These are phyloP conservation scores for Homarus gammarus DNA, from an alignment of 2,888 invertebrate species.

Conservation along the genomic window DNA sequence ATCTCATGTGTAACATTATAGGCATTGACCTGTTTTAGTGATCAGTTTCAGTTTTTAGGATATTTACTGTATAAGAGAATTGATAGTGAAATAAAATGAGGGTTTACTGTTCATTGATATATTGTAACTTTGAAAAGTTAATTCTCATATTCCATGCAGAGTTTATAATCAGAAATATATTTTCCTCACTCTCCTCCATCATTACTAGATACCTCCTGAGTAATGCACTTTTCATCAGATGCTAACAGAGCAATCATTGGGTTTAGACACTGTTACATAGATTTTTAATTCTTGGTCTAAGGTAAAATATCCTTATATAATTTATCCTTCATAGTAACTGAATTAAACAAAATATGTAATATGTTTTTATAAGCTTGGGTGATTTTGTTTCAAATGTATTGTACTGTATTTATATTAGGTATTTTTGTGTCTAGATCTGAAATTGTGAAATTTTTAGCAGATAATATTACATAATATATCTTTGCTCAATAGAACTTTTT, in stretches of 20 bases:
- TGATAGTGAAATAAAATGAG: neutral
- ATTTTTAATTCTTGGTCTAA: neutral
- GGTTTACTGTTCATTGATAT: neutral
- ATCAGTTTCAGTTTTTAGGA: neutral
- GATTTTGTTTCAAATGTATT: neutral
- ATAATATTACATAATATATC: slow-evolving; percentile 17
- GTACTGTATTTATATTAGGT: neutral
- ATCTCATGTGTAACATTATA: neutral
- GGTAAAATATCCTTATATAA: neutral
- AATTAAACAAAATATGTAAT: neutral
- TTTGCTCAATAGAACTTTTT: slow-evolving; percentile 17
- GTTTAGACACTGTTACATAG: neutral
- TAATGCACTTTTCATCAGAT: neutral
- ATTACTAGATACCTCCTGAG: neutral
- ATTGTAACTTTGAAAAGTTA: neutral
- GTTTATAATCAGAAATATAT: neutral
- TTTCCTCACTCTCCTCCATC: neutral
- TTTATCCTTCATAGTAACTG: neutral
- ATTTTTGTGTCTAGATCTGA: slow-evolving; percentile 8
- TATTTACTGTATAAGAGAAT: neutral
- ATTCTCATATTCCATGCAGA: neutral
- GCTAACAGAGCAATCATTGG: neutral
- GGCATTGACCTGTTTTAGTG: neutral
- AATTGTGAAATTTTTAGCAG: slow-evolving; percentile 2
- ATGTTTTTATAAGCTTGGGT: neutral